These are phyloP conservation scores for Aricia agestis DNA, from an alignment of 1,140 invertebrate genomes.

Conservation along the genomic window DNA sequence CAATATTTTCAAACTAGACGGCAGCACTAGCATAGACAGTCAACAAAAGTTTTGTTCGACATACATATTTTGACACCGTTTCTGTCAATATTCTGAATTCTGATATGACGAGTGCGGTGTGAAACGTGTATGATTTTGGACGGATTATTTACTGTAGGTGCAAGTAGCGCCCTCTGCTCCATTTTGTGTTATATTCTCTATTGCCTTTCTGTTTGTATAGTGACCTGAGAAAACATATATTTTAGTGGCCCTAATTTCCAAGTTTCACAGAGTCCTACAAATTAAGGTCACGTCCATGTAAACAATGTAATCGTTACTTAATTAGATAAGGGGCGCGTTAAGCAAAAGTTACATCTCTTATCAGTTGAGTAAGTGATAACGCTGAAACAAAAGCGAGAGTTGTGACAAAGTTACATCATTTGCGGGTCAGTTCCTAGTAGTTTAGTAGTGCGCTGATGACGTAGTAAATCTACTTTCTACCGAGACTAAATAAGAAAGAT, in stretches of 20 bases:
- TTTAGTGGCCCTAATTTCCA: too few relatives aligned
- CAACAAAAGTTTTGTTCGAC: too few relatives aligned
- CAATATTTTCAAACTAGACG: too few relatives aligned
- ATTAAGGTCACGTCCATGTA: neutral
- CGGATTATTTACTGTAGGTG: too few relatives aligned
- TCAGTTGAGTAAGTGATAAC: neutral
- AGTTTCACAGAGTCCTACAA: neutral
- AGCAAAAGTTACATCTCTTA: constrained; percentile 4
- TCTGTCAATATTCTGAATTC: too few relatives aligned
- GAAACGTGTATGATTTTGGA: too few relatives aligned
- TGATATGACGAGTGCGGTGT: too few relatives aligned
- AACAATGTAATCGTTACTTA: constrained; percentile 1
- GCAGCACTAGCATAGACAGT: too few relatives aligned
- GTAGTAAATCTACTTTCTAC: neutral
- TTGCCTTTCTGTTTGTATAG: neutral
- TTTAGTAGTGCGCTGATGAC: neutral
- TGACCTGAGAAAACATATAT: neutral
- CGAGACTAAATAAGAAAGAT: neutral
- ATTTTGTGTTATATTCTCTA: too few relatives aligned
- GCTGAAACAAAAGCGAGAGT: neutral
- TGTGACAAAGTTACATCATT: constrained; percentile 1
- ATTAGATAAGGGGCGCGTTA: constrained; percentile 1
- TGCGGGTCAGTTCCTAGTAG: neutral
- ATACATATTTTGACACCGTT: too few relatives aligned
- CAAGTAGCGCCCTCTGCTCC: too few relatives aligned